Percentiles rank a stretch among this genome's conserved stretches.
These are phyloP conservation scores for Thamnophis elegans DNA, from an alignment of 2,797 vertebrate genomes.

Conservation along the genomic window DNA sequence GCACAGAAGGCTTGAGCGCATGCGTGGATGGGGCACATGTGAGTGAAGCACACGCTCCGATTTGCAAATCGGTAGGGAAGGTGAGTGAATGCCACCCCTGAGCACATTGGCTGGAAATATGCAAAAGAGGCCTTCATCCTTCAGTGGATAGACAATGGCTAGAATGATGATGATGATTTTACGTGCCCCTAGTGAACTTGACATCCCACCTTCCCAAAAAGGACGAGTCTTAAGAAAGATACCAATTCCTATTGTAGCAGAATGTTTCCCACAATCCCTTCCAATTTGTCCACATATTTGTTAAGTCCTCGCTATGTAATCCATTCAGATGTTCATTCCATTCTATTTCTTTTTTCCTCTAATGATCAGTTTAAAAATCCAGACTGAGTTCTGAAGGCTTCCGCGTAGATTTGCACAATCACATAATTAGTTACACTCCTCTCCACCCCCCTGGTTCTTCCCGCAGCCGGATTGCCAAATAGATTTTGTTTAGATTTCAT, in stretches of 20 bases:
- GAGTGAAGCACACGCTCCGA: too few species aligned
- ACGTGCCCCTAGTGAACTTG: background rate
- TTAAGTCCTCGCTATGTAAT: background rate
- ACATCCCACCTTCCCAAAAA: background rate
- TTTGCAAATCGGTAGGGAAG: too few species aligned
- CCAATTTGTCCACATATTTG: background rate
- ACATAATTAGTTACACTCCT: background rate
- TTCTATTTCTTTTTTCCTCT: background rate
- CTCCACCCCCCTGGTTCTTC: background rate
- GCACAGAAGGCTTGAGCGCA: too few species aligned
- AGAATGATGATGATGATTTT: too few species aligned
- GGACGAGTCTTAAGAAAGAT: background rate
- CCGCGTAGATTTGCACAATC: background rate
- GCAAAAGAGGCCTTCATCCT: too few species aligned
- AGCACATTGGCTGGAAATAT: too few species aligned
- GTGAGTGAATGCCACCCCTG: too few species aligned
- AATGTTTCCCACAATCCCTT: background rate
- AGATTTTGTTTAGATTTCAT: background rate
- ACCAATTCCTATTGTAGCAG: background rate
- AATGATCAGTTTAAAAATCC: background rate
- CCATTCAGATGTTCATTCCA: background rate
- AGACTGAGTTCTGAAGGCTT: background rate
- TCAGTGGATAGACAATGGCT: too few species aligned
- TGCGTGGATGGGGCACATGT: too few species aligned
- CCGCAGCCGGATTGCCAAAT: background rate